Percentiles rank a stretch among this genome's conserved stretches.
phyloP scores from a whole-genome alignment of 2,888 invertebrate species.

The Neoascia interrupta region DNA sequence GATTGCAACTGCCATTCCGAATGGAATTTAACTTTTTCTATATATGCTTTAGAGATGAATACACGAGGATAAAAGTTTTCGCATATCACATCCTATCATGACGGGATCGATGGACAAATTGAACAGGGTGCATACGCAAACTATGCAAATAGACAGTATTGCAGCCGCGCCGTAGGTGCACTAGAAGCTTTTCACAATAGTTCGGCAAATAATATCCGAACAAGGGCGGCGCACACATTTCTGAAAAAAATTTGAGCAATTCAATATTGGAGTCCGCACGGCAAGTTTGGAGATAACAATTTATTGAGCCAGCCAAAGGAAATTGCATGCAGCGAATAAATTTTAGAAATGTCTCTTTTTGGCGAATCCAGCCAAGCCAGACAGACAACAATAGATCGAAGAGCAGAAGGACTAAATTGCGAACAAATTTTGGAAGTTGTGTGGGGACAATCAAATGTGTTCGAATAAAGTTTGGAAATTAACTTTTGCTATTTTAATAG shows the following conservation, averaged over 20 bases:
- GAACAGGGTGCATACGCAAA: slow-evolving; percentile 30
- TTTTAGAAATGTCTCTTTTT: too few species aligned
- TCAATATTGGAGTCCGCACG: not conserved
- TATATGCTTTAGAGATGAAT: too few species aligned
- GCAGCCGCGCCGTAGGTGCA: slow-evolving; percentile 15
- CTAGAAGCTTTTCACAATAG: slow-evolving; percentile 30
- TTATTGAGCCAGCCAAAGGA: not conserved
- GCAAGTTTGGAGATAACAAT: slow-evolving; percentile 16
- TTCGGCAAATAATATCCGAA: slow-evolving; percentile 28
- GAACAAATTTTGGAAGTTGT: too few species aligned
- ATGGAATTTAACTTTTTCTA: too few species aligned
- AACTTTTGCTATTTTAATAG: too few species aligned
- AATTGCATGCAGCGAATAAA: not conserved
- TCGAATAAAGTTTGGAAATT: too few species aligned
- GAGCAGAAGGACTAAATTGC: too few species aligned
- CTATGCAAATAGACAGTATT: not conserved
- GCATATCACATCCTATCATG: slow-evolving; percentile 11
- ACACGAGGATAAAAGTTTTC: slow-evolving; percentile 30
- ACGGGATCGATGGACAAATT: slow-evolving; percentile 1
- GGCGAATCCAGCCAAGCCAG: too few species aligned
- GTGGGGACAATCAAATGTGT: too few species aligned
- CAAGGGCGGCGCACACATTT: too few species aligned
- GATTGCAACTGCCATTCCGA: not conserved
- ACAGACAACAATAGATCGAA: not conserved
- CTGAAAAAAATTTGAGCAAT: slow-evolving; percentile 40